Conservation (phyloP, 2,888 invertebrate genomes). For the Iselma pallidipennis region DNA sequence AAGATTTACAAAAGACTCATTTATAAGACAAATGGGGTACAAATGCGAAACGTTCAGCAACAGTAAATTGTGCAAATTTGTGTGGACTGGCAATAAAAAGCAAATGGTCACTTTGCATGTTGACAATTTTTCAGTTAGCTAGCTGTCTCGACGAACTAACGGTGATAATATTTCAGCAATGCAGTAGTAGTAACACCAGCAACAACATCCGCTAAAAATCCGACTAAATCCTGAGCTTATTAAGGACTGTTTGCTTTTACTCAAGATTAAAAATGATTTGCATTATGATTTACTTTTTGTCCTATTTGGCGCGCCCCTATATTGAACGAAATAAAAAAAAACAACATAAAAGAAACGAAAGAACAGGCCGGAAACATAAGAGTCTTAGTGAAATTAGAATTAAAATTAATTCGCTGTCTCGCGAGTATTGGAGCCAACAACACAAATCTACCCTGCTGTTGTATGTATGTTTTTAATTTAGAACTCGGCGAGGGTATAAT, state of each 20-base stretch:
- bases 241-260: slow-evolving; percentile 46
- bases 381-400: slow-evolving; percentile 44
- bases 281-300: slow-evolving; percentile 45
- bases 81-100: background rate
- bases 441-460: slow-evolving; percentile 30
- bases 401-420: slow-evolving; percentile 43
- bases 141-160: background rate
- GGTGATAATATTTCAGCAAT: background rate
- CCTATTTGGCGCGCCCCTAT: slow-evolving; percentile 32
- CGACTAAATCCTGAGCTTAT: slow-evolving; percentile 36
- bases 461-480: slow-evolving; percentile 43
- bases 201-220: too few species aligned
- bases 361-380: slow-evolving; percentile 38
- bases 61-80: background rate
- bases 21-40: background rate
- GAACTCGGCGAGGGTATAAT: slow-evolving; percentile 30
- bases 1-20: background rate
- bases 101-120: background rate
- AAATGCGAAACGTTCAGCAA: background rate
- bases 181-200: too few species aligned
- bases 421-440: slow-evolving; percentile 21
- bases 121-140: background rate
- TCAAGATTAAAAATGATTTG: slow-evolving; percentile 50
- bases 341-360: slow-evolving; percentile 41
- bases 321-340: background rate